phyloP scores from a whole-genome alignment of 2,888 invertebrate genomes.

The Diachrysia chrysitis region DNA sequence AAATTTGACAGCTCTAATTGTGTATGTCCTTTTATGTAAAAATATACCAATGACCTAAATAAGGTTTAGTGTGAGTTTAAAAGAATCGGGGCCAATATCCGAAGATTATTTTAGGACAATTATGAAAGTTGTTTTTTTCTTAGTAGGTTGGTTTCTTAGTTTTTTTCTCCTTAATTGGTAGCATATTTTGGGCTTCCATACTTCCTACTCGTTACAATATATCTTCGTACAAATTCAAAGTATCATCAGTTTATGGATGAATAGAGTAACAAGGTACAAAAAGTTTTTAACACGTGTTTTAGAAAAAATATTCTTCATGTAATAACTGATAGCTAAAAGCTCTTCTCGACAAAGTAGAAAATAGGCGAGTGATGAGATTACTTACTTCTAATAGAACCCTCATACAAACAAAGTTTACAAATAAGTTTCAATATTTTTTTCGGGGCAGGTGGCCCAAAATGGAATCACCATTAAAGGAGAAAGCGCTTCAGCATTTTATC shows the following conservation, averaged over 20 bases:
- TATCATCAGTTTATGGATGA: not conserved
- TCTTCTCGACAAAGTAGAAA: not conserved
- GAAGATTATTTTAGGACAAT: not conserved
- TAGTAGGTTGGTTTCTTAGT: too few relatives aligned
- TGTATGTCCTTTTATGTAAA: too few relatives aligned
- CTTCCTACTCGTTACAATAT: not conserved
- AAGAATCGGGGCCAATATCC: too few relatives aligned
- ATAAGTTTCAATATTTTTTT: constrained; percentile 59
- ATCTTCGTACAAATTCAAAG: not conserved
- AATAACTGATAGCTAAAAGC: not conserved
- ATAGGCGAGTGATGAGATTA: constrained; percentile 7
- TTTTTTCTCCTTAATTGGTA: not conserved
- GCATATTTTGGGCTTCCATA: not conserved
- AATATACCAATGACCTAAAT: too few relatives aligned
- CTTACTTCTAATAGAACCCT: constrained; percentile 7
- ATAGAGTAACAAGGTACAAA: not conserved
- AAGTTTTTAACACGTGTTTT: not conserved
- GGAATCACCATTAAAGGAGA: constrained; percentile 69
- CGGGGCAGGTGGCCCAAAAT: constrained; percentile 69
- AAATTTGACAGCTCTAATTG: too few relatives aligned
- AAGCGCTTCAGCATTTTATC: constrained; percentile 74
- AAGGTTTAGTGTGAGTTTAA: too few relatives aligned
- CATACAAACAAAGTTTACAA: constrained; percentile 53
- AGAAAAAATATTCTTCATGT: not conserved
- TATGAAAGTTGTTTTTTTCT: not conserved